Evolutionary conservation across 2,888 invertebrate species (phyloP), one percentile per base, ranked within the genome.

Genomic region (Lepidocyrtoides sp.): DNA sequence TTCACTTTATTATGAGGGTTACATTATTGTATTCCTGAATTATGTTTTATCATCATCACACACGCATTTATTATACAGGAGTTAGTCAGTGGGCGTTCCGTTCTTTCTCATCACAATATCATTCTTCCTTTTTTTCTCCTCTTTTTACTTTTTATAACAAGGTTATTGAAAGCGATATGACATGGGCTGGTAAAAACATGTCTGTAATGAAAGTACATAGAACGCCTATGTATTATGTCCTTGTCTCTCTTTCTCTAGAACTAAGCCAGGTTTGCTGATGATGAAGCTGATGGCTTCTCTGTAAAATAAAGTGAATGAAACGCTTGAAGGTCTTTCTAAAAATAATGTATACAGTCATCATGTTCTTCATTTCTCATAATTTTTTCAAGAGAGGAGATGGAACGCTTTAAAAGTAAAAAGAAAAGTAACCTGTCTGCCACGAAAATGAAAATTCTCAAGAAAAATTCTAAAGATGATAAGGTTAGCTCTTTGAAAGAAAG

Each of bases 291-390:
- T 77, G 32, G n/a, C 54, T 79, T 85, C 41, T 54, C 36, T 20
- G 77, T 57, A 82, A 66, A 63, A 63, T 51, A 90, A 66, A 86
- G 91, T 86, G 91, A 91, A 91, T 91, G 91, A 91, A 86, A 86
- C 51, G 57, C 75, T 81, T 91, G 91, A 91, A 91, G 91, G 91
- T 81, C 86, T 91, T 88, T 91, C 91, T 91, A 91, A 91, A 91
- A 91, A 91, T 91, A 91, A 91, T 86, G 79, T 41, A 44, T 51
- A 72, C 60, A 84, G 82, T 48, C 77, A 84, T 29, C 57, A 75
- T 26, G 51, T 51, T 79, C 75, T 23, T 63, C 44, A 41, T 66
- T 44, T 44, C 77, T 54, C 79, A 81, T 90, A 32, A 81, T 90
- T 90, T 90, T 85, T 81, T 54, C 51, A 60, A 60, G 41, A 63